A percentile compares a stretch with the other conserved stretches of the same genome.
Conservation (phyloP, 2,113 vertebrate species). For the Eira barbara region DNA sequence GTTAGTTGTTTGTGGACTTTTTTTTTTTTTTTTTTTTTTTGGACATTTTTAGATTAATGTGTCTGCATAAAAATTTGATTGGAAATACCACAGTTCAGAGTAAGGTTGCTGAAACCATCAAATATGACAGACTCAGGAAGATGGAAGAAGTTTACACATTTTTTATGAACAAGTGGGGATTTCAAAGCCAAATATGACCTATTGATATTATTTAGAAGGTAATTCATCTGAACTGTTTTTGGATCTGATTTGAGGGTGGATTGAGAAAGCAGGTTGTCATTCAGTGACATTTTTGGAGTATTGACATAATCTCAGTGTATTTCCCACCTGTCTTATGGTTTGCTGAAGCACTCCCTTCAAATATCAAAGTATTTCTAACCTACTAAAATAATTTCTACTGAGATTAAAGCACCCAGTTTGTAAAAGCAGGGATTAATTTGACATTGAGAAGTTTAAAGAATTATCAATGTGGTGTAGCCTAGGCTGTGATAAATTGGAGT, state of each 20-base stretch:
- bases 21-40: not conserved
- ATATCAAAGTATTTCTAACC: constrained; percentile 4
- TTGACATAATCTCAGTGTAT: not conserved
- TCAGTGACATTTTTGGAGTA: not conserved
- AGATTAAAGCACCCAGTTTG: not conserved
- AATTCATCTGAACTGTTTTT: not conserved
- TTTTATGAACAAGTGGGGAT: not conserved
- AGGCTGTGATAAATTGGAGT: not conserved
- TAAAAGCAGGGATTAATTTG: not conserved
- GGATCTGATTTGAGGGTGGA: not conserved
- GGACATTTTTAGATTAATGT: not conserved
- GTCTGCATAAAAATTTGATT: not conserved
- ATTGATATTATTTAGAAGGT: not conserved
- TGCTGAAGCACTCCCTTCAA: not conserved
- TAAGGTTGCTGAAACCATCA: constrained; percentile 12
- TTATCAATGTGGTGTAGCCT: not conserved
- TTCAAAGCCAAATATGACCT: not conserved
- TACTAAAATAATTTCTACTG: not conserved
- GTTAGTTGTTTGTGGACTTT: not conserved
- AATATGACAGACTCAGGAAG: not conserved
- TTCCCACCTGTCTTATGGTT: not conserved
- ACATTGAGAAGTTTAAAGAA: not conserved
- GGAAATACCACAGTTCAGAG: not conserved
- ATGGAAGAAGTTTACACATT: not conserved
- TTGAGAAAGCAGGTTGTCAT: constrained; percentile 7